Conservation (phyloP, 2,888 invertebrate species). For the Diplazon laetatorius region DNA sequence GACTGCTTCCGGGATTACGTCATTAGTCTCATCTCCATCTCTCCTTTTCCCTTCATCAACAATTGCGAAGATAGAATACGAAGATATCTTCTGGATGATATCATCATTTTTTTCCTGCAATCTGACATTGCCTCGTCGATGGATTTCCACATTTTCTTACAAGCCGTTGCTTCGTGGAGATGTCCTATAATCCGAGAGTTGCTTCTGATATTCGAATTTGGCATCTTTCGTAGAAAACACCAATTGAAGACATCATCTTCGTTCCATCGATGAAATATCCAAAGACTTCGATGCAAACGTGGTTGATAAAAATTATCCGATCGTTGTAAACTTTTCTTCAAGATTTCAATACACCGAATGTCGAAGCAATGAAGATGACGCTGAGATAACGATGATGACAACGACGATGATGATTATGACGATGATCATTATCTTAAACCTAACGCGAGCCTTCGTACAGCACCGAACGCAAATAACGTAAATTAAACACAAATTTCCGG, state of each 20-base stretch:
- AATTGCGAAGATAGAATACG: not conserved
- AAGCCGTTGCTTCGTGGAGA: not conserved
- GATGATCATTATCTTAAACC: slow-evolving; percentile 38
- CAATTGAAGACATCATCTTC: slow-evolving; percentile 9
- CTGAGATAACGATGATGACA: not conserved
- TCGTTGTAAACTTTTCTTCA: not conserved
- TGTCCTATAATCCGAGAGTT: not conserved
- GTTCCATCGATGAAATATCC: not conserved
- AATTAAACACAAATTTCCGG: slow-evolving; percentile 77
- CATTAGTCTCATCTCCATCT: not conserved
- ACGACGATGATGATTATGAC: slow-evolving; percentile 17
- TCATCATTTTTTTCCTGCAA: not conserved
- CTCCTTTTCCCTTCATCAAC: not conserved
- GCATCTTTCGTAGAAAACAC: not conserved
- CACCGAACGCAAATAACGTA: not conserved
- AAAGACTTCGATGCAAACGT: not conserved
- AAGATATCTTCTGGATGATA: slow-evolving; percentile 11
- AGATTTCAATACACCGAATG: not conserved
- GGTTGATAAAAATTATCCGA: not conserved
- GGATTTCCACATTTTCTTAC: not conserved
- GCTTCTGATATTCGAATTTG: not conserved
- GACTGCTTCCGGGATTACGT: slow-evolving; percentile 4
- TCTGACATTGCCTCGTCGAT: not conserved
- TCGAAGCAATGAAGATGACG: not conserved
- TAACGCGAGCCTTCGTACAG: slow-evolving; percentile 31